Conservation (phyloP, 2,888 invertebrate species). For the Laspeyria flexula region DNA sequence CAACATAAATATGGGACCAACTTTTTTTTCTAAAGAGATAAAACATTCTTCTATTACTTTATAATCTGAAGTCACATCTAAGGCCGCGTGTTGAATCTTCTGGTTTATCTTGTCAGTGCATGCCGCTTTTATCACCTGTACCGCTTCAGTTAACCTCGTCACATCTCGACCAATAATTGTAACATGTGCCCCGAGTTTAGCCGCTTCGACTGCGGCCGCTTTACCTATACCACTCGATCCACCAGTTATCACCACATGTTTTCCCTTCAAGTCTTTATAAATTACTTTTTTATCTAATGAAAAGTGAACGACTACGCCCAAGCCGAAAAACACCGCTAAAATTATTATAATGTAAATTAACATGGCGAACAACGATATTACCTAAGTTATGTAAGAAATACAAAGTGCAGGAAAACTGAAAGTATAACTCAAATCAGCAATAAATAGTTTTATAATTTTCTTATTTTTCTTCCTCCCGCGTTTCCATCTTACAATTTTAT, state of each 20-base stretch:
- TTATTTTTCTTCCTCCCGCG: too few relatives aligned
- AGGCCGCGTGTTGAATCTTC: constrained; percentile 87
- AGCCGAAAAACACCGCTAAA: constrained; percentile 35
- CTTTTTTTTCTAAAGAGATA: constrained; percentile 86
- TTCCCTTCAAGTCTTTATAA: constrained; percentile 72
- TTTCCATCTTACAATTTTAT: too few relatives aligned
- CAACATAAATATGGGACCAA: constrained; percentile 95
- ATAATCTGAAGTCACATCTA: constrained; percentile 90
- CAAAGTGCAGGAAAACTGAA: too few relatives aligned
- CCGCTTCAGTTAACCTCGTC: constrained; percentile 88
- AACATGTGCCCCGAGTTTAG: constrained; percentile 93
- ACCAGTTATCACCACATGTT: constrained; percentile 93
- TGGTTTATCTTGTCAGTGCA: constrained; percentile 52
- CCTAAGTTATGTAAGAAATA: too few relatives aligned
- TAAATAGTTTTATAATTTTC: too few relatives aligned
- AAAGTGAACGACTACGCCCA: constrained; percentile 49
- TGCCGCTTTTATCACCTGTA: constrained; percentile 81
- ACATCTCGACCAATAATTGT: constrained; percentile 95
- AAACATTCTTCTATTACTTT: constrained; percentile 86
- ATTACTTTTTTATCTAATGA: constrained; percentile 59
- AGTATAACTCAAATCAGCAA: too few relatives aligned
- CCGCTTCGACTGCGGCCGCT: constrained; percentile 91
- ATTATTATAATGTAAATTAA: constrained; percentile 35
- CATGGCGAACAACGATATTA: too few relatives aligned
- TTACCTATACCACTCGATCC: constrained; percentile 99